Conservation (phyloP, 2,797 vertebrate genomes). For the Poecilia velifera region DNA sequence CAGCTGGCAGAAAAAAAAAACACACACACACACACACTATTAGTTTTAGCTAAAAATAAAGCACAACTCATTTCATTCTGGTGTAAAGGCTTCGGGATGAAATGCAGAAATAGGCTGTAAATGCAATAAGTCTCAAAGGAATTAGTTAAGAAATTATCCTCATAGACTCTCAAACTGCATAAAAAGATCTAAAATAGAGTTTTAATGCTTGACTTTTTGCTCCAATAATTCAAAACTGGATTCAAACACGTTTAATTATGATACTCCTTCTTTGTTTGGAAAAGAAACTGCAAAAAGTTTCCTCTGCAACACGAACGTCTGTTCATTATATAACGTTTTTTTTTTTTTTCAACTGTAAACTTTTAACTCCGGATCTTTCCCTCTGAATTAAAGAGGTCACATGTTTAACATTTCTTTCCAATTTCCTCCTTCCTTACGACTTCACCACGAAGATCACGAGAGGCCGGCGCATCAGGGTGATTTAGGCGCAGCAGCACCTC, state of each 20-base stretch:
- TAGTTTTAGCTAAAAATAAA: not conserved
- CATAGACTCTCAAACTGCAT: not conserved
- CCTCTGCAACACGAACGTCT: not conserved
- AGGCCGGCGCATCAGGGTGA: constrained; percentile 14
- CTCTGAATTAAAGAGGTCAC: constrained; percentile 20
- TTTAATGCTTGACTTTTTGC: not conserved
- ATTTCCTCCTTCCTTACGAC: not conserved
- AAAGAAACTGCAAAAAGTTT: not conserved
- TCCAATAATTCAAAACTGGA: not conserved
- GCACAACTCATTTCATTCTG: not conserved
- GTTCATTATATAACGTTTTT: not conserved
- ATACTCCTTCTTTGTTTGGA: not conserved
- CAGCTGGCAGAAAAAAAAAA: constrained; percentile 71
- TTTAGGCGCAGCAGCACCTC: constrained; percentile 1
- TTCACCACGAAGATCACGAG: not conserved
- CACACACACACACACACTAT: not conserved
- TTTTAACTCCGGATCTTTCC: not conserved
- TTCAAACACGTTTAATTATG: not conserved
- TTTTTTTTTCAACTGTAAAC: not conserved
- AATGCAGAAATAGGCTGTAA: not conserved
- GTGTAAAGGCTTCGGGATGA: not conserved
- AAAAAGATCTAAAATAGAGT: not conserved
- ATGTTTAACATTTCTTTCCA: constrained; percentile 1
- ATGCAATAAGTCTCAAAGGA: not conserved
- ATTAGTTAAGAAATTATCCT: not conserved